phyloP scores from a whole-genome alignment of 2,888 invertebrate genomes.

The Lithophane semibrunnea region DNA sequence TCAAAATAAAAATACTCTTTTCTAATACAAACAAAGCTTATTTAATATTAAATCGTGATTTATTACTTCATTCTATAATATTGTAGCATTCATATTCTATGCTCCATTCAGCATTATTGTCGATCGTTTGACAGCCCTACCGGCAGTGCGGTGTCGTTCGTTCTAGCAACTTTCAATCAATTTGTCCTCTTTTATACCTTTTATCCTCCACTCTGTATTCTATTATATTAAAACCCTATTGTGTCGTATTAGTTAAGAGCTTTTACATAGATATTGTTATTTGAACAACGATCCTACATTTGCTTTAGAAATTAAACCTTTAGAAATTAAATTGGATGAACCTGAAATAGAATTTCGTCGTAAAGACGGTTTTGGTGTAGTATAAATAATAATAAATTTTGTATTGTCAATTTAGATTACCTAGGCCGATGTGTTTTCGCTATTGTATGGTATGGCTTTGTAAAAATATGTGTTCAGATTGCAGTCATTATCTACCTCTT shows the following conservation, averaged over 20 bases:
- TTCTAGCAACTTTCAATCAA: slow-evolving; percentile 72
- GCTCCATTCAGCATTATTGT: not conserved
- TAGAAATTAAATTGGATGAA: slow-evolving; percentile 13
- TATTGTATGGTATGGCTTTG: not conserved
- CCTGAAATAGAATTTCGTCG: not conserved
- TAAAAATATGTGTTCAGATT: no score
- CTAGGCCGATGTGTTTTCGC: not conserved
- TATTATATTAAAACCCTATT: slow-evolving; percentile 57
- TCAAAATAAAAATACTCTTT: not conserved
- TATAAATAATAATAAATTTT: not conserved
- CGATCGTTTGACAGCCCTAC: slow-evolving; percentile 30
- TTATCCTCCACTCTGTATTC: slow-evolving; percentile 50
- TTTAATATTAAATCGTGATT: not conserved
- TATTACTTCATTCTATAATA: not conserved
- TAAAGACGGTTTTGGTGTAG: not conserved
- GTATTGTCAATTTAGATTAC: not conserved
- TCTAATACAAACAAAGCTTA: not conserved
- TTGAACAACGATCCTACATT: slow-evolving; percentile 12
- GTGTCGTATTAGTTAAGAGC: slow-evolving; percentile 39
- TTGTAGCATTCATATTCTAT: not conserved
- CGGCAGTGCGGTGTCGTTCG: slow-evolving; percentile 49
- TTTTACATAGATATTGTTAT: slow-evolving; percentile 42
- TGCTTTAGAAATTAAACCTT: slow-evolving; percentile 4
- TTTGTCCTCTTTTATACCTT: slow-evolving; percentile 72
- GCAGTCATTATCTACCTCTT: no score